Evolutionary conservation across 2,888 invertebrate genomes (phyloP).

Genomic region (Steinernema hermaphroditum): DNA sequence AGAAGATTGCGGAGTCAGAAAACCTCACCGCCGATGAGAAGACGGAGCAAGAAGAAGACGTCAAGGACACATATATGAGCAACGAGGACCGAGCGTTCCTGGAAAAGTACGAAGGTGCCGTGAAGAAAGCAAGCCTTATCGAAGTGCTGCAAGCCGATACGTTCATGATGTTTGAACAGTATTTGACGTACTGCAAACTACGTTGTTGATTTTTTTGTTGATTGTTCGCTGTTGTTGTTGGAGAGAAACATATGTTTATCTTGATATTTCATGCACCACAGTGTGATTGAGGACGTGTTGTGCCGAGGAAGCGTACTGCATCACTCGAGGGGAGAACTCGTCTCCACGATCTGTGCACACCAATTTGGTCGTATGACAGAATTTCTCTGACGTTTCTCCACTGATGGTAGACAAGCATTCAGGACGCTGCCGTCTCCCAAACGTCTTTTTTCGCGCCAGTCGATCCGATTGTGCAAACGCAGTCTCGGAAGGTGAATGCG

Average conservation of each 20-base stretch:
- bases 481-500: neutral
- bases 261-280: too few relatives aligned
- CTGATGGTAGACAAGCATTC: too few relatives aligned
- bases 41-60: constrained; percentile 9
- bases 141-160: constrained; percentile 15
- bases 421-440: neutral
- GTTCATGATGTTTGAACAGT: constrained; percentile 14
- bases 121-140: neutral
- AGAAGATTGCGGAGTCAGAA: neutral
- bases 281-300: too few relatives aligned
- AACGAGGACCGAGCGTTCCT: neutral
- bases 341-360: too few relatives aligned
- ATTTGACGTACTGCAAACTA: neutral
- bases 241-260: too few relatives aligned
- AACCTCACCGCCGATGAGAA: neutral
- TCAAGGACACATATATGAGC: neutral
- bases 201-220: constrained; percentile 1
- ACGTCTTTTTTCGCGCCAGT: neutral
- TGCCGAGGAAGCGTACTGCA: too few relatives aligned
- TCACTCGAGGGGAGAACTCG: too few relatives aligned
- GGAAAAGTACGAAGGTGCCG: constrained; percentile 9
- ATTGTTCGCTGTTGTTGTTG: neutral
- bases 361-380: too few relatives aligned
- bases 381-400: too few relatives aligned
- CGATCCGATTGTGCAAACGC: neutral